phyloP scores from a whole-genome alignment of 2,113 vertebrate species.

The Ailurus styani region DNA sequence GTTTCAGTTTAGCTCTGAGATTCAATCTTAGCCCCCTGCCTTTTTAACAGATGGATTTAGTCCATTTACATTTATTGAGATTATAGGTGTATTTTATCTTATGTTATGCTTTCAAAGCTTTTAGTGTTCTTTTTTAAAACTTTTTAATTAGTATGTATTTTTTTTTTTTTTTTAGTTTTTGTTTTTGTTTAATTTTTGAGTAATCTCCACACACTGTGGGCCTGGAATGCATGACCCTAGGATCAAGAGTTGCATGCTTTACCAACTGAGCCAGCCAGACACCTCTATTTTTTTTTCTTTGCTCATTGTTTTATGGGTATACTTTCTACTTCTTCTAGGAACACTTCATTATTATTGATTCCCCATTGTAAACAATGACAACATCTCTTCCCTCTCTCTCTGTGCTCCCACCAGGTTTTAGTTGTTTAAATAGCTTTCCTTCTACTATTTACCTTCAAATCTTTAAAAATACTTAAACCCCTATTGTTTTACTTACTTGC shows the following conservation, averaged over 20 bases:
- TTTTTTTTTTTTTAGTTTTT: background rate
- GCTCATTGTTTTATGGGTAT: background rate
- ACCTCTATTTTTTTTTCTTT: background rate
- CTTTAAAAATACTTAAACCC: background rate
- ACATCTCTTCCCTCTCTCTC: background rate
- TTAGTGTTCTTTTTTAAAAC: background rate
- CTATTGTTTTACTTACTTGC: background rate
- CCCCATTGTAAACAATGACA: background rate
- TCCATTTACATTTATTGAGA: constrained; percentile 8
- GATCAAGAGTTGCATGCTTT: background rate
- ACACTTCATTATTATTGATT: background rate
- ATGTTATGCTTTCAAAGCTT: background rate
- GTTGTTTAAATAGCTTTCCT: background rate
- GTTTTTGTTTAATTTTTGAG: background rate
- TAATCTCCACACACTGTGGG: background rate
- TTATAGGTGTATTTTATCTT: background rate
- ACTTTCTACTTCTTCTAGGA: background rate
- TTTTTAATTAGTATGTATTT: background rate
- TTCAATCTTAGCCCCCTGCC: background rate
- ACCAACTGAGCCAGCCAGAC: background rate
- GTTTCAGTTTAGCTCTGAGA: background rate
- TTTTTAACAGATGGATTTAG: background rate
- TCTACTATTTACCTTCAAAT: background rate
- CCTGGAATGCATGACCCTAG: background rate
- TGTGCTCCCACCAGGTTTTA: background rate